Conservation (phyloP, 2,113 vertebrate genomes). For the Catharus fuscescens region DNA sequence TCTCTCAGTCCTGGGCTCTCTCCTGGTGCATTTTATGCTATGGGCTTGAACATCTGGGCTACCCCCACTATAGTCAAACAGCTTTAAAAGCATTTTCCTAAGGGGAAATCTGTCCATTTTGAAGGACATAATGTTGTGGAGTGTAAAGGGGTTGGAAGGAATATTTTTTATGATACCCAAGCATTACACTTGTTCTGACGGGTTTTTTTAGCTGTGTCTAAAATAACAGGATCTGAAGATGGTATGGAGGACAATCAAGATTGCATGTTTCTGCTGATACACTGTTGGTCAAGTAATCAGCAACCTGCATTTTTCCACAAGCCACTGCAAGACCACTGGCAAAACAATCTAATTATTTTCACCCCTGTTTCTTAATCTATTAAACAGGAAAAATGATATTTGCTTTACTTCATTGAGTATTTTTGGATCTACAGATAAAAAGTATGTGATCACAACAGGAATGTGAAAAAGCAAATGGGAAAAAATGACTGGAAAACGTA, state of each 20-base stretch:
- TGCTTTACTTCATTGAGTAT: not conserved
- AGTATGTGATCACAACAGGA: not conserved
- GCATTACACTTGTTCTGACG: accelerated
- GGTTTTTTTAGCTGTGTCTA: not conserved
- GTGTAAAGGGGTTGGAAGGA: not conserved
- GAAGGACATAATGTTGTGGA: not conserved
- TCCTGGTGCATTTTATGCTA: accelerated
- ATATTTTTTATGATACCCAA: not conserved
- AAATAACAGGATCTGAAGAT: not conserved
- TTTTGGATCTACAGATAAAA: not conserved
- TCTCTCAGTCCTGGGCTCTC: not conserved
- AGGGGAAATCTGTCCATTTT: not conserved
- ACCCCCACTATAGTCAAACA: accelerated
- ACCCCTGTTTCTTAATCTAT: not conserved
- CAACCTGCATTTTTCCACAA: not conserved
- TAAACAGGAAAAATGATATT: not conserved
- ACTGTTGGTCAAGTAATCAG: not conserved
- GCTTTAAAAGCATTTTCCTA: not conserved
- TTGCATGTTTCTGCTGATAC: not conserved
- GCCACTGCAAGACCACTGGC: not conserved
- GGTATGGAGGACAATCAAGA: not conserved
- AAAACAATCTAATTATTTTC: not conserved
- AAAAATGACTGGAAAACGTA: not conserved
- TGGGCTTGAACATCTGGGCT: not conserved
- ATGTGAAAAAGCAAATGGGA: not conserved